Evolutionary conservation across 2,797 vertebrate species (phyloP), one percentile per base, ranked within the genome.

Genomic region (Enoplosus armatus): DNA sequence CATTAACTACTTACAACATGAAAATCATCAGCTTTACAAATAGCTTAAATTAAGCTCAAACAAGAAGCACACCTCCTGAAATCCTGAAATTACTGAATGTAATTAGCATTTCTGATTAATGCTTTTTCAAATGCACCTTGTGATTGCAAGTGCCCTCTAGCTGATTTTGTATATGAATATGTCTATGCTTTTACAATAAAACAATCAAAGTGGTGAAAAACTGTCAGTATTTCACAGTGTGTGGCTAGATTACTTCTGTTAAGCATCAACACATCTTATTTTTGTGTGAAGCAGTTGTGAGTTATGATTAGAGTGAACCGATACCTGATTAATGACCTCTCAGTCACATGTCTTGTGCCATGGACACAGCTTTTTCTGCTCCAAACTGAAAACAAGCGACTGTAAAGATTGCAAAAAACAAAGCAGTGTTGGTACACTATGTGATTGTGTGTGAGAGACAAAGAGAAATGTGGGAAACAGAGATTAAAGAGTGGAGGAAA

Each of bases 21-120:
- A 75, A 84, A 75, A 82, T 66, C 60, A 69, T 56, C 48, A 69
- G 47, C 66, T 83, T 76, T 63, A 69, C 60, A 83, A 86, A 83
- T 29, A 72, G 15, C 66, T 69, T 70, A 64, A 83, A 81, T 77
- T 47, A 62, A 83, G 79, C 70, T 67, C 53, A 54, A 64, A 62
- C 64, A 64, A 73, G 62, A 37, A 77, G 39, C 50, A 41, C 20
- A 41, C 16, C 66, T 41, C 51, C 64, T 61, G 41, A 89, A 85
- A 86, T 81, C 12, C 39, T 26, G 51, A 86, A 89, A 85, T 85
- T 81, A 39, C 39, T 26, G 51, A 86, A 87, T 60, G 48, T 41
- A 86, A 93, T 93, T 86, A 90, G 77, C 84, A 87, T 79, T 83
- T 79, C 59, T 81, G 82, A 90, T 90, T 77, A 77, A 86, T 83